Base-by-base conservation (phyloP, 1,140 invertebrate species). In the Drosophila melanogaster region DNA sequence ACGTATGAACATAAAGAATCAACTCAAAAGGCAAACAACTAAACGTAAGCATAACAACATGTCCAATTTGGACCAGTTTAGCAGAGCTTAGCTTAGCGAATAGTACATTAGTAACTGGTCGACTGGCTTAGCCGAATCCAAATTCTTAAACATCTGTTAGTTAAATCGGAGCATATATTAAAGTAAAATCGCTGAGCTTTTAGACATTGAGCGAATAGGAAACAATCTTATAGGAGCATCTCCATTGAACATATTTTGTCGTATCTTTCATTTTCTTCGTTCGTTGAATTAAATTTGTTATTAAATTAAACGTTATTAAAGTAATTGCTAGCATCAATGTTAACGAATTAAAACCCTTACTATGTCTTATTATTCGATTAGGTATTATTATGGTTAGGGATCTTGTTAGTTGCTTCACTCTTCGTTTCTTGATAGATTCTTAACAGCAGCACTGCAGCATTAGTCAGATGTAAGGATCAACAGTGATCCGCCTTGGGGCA, bases 11-110 rank as follows among this genome's bases (percentile, higher is more conserved):
- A 51, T 38, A 61, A 80, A 65, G 22, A 54, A 79, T 57, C 49
- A 65, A 77, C 47, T 50, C 47, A 83, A 70, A 77, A 55, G 33
- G 49, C 70, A 84, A 85, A 66, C 44, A 71, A 74, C 46, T 47
- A 41, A 67, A 57, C 41, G 35, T 57, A 66, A 72, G 38, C 50
- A 61, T 57, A 47, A 54, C 40, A 40, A 50, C 38, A 22, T 37
- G 12, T 64, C 56, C 53, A 6, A 8, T 10, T 55, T 12, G 38
- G 33, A 51, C 56, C 49, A 58, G 61, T 84, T 83, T n/a, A n/a
- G n/a, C n/a, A n/a, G n/a, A 69, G 57, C 62, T 38, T 50, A 81
- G 43, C 49, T 24, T 72, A 70, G 74, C 38, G n/a, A 55, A 40
- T 30, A 38, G 33, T 40, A 40, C 2, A 50, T 44, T 44, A 56